These are phyloP conservation scores for Amniataba percoides DNA, from an alignment of 2,797 vertebrate genomes.

Conservation along the genomic window DNA sequence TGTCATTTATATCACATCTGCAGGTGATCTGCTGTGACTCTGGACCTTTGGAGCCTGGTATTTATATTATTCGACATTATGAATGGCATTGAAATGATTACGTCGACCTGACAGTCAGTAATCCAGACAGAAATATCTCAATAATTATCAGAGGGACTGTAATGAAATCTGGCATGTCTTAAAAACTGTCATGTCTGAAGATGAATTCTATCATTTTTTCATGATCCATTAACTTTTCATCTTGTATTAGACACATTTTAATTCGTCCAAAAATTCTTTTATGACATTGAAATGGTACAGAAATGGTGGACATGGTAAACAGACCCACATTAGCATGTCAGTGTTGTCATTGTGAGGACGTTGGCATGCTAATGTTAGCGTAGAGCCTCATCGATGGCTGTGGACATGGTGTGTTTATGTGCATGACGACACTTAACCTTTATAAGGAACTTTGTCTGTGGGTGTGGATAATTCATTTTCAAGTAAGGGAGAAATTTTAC, in stretches of 20 bases:
- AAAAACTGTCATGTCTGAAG: background rate
- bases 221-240: background rate
- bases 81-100: background rate
- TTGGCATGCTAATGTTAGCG: background rate
- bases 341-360: background rate
- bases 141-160: background rate
- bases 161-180: background rate
- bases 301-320: background rate
- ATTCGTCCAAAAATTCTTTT: no score
- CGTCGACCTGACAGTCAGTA: background rate
- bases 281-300: no score
- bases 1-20: constrained; percentile 32
- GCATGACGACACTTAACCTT: no score
- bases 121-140: constrained; percentile 2
- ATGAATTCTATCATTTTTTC: background rate
- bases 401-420: no score
- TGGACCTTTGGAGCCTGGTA: background rate
- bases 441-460: no score
- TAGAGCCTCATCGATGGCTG: no score
- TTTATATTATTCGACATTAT: background rate
- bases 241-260: no score
- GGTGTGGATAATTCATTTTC: no score
- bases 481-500: no score
- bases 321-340: background rate
- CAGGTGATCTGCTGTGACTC: constrained; percentile 4